These are phyloP conservation scores for Dendronephthya gigantea DNA, from an alignment of 64 coral and sea anemone species.

Conservation along the genomic window DNA sequence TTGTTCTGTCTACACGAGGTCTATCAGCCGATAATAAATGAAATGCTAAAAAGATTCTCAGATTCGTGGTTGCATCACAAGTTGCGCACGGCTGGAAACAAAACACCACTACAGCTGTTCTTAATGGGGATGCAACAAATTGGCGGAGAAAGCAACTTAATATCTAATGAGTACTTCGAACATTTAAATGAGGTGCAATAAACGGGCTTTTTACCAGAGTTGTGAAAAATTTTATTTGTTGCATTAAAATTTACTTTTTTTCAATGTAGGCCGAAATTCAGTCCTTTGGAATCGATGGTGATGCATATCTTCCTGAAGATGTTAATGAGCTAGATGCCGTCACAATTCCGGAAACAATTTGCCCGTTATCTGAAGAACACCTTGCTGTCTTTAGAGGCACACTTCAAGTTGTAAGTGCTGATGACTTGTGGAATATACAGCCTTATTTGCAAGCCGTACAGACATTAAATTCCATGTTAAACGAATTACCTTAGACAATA, in stretches of 20 bases:
- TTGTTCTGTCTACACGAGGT: no score
- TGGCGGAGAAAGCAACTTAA: background rate
- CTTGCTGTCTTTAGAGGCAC: background rate
- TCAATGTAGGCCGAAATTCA: background rate
- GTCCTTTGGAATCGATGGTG: background rate
- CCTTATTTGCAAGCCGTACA: background rate
- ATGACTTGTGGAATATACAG: background rate
- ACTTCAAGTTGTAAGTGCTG: background rate
- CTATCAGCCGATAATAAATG: background rate
- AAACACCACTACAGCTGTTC: background rate
- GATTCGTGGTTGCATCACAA: constrained; percentile 1
- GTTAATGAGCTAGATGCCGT: background rate
- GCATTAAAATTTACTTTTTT: background rate
- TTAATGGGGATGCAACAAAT: constrained; percentile 12
- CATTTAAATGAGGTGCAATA: background rate
- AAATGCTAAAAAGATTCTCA: background rate
- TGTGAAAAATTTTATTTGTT: background rate
- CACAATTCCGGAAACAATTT: background rate
- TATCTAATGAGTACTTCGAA: background rate
- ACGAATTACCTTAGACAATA: background rate
- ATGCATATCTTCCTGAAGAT: background rate
- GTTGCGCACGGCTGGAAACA: background rate
- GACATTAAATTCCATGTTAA: background rate
- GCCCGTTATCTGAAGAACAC: background rate
- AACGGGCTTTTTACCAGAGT: background rate